Evolutionary conservation across 2,888 invertebrate species (phyloP).

Genomic region (Neoitamus cyanurus): DNA sequence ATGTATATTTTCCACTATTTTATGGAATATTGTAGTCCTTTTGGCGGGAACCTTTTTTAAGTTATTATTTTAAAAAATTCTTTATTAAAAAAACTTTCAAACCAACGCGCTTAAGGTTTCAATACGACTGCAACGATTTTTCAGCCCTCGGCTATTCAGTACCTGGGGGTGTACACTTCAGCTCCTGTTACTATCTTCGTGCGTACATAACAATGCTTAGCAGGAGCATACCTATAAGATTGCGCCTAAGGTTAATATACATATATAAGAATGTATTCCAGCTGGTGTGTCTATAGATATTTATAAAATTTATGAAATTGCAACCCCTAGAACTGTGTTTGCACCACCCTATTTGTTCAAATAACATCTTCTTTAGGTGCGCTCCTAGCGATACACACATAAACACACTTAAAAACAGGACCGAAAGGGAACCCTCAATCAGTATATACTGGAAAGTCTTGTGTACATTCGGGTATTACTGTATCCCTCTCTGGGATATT

Average conservation of each 20-base stretch:
- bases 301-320: slow-evolving; percentile 44
- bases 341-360: slow-evolving; percentile 48
- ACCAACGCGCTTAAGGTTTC: slow-evolving; percentile 65
- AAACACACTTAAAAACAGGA: slow-evolving; percentile 45
- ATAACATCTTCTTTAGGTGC: slow-evolving; percentile 45
- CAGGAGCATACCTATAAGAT: slow-evolving; percentile 35
- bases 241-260: slow-evolving; percentile 36
- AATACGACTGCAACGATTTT: slow-evolving; percentile 65
- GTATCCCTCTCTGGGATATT: slow-evolving; percentile 44
- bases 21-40: slow-evolving; percentile 25
- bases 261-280: slow-evolving; percentile 32
- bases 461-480: slow-evolving; percentile 38
- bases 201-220: slow-evolving; percentile 55
- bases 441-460: slow-evolving; percentile 45
- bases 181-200: slow-evolving; percentile 57
- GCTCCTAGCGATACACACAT: slow-evolving; percentile 25
- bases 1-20: slow-evolving; percentile 37
- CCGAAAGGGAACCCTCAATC: slow-evolving; percentile 49
- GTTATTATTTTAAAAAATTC: slow-evolving; percentile 31
- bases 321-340: slow-evolving; percentile 32
- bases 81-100: slow-evolving; percentile 59
- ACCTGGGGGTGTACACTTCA: slow-evolving; percentile 66
- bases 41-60: slow-evolving; percentile 27
- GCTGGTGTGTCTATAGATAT: slow-evolving; percentile 31
- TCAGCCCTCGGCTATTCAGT: slow-evolving; percentile 67